Evolutionary conservation across 2,888 invertebrate genomes (phyloP), one percentile per base, ranked within the genome.

Genomic region (Nymphalis urticae): DNA sequence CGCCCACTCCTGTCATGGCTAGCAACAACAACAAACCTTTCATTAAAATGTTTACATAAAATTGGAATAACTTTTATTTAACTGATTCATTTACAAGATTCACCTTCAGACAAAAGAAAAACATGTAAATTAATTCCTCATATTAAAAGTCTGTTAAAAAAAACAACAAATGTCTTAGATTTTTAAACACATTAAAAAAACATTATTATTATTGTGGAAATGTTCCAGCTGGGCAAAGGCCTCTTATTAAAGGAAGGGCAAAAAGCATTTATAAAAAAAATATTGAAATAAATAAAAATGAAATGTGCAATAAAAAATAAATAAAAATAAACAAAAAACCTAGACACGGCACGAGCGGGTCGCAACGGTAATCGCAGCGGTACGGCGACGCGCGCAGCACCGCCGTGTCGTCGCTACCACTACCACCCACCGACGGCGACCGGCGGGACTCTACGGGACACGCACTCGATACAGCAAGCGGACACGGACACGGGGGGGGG

Each of bases 1-100:
- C 85, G 13, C 88, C 88, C 82, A 87, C 81, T 2, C 89, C 89
- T 2, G 90, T 90, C 90, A 90, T 90, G 13, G 91, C 91, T 91
- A 82, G 64, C 6, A 73, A 77, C 64, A 13, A 42, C 42, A 13
- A 42, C 2, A 42, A 13, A 3, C 4, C 4, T 10, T 13, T 42
- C 13, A 42, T 13, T 13, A 13, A 42, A 13, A 42, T 0, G 13
- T 42, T 13, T 42, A 13, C 42, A 13, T 13, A 4, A 42, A 13
- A 42, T 42, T 42, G 13, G 4, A 42, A 42, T 42, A 13, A 10
- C 10, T 42, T 42, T 42, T 10, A 42, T 10, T 42, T 42, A 9
- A 10, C 9, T 0, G 13, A 42, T 42, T 42, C 9, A 10, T 36
- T 36, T 36, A 36, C 2, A 36, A 21, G 21, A 21, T 0, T 6